Base-by-base conservation (phyloP, 2,797 vertebrate genomes). In the Ctenochaetus hawaiiensis region DNA sequence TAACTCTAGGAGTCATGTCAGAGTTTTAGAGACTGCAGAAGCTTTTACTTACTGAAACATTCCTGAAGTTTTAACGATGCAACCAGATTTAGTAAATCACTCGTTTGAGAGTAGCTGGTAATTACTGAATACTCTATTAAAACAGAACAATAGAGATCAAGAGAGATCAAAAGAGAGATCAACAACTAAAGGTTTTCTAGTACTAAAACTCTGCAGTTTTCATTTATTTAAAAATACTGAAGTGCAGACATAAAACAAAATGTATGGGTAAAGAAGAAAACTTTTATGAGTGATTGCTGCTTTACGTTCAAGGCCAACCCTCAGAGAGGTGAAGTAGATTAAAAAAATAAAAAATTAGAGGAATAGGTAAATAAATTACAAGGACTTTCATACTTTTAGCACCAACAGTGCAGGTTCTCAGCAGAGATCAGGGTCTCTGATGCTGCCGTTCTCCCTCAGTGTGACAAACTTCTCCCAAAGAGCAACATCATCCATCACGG, bases 401-500 rank as follows among this genome's bases (percentile, higher is more conserved):
- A 26, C 26, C 49, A 65, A 23, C 56, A 43, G 59, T 22, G 37
- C 53, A 37, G 69, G 20, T 63, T 62, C 47, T 77, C 63, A 71
- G 48, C 45, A 57, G 73, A 78, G 16, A 62, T 65, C 56, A 57
- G 65, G 14, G 17, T 37, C n/a, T 54, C 52, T 62, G 64, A n/a
- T 56, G 49, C n/a, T 49, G 61, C 48, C 48, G 56, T 52, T 51
- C 52, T 77, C 41, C 39, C 56, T 26, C 14, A 53, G 39, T 2
- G 52, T 69, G 59, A 77, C 58, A 68, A 71, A 77, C 45, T 56
- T 17, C 53, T 39, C 47, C 22, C 67, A 51, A 43, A 60, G 26
- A 54, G 20, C 11, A 43, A 68, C 63, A 58, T 61, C 64, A 51
- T 80, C 51, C 65, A 69, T 78, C 64, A 75, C 58, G 43, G 53